phyloP scores from a whole-genome alignment of 2,113 vertebrate genomes.

The cat (Felis catus) region F.catus_Fca126_mat1.0 CM031417.1:87916001-87916500 shows the following conservation, averaged over 20 bases:
- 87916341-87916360: neutral
- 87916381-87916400: slow-evolving; percentile 6
- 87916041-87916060: too few relatives aligned
- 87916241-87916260: neutral
- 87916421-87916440: slow-evolving; percentile 44
- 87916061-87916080: too few relatives aligned
- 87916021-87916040: too few relatives aligned
- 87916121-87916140: too few relatives aligned
- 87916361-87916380: neutral
- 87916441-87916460: slow-evolving; percentile 18
- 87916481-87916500: neutral
- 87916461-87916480: neutral
- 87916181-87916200: too few relatives aligned
- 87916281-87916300: neutral
- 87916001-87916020: too few relatives aligned
- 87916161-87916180: too few relatives aligned
- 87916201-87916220: too few relatives aligned
- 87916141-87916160: too few relatives aligned
- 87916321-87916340: neutral
- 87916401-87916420: neutral
- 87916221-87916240: neutral
- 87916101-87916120: too few relatives aligned
- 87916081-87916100: too few relatives aligned
- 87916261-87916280: neutral
- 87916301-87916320: neutral